Conservation (phyloP, 1,140 invertebrate genomes). For the Philotrypesis tridentata region DNA sequence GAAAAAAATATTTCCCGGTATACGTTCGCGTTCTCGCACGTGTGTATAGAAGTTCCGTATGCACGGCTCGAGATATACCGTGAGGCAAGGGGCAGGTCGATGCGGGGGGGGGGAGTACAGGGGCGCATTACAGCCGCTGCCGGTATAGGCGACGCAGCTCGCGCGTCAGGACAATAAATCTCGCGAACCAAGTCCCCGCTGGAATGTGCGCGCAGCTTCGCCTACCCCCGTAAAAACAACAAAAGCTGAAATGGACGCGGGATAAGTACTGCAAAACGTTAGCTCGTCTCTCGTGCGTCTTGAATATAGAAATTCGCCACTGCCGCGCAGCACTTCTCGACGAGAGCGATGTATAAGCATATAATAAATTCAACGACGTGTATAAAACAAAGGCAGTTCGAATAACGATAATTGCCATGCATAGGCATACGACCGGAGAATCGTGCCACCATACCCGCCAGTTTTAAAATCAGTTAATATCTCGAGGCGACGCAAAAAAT, state of each 20-base stretch:
- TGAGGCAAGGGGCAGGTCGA: background rate
- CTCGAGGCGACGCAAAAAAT: constrained; percentile 15
- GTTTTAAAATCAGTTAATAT: constrained; percentile 23
- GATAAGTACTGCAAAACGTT: background rate
- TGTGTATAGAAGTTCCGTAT: constrained; percentile 1
- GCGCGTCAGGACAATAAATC: constrained; percentile 43
- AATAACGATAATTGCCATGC: background rate
- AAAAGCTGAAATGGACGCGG: background rate
- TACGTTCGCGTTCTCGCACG: background rate
- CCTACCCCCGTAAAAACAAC: constrained; percentile 18
- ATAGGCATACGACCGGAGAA: background rate
- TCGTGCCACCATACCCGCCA: background rate
- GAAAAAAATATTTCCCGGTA: constrained; percentile 2
- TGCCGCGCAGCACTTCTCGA: background rate
- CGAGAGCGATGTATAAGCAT: background rate
- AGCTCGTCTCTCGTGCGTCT: background rate
- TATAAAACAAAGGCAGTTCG: background rate
- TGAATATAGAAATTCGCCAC: constrained; percentile 23
- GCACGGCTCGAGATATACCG: too few species aligned
- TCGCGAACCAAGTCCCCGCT: background rate
- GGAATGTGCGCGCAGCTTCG: constrained; percentile 26
- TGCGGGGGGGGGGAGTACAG: too few species aligned
- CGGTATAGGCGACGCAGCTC: background rate
- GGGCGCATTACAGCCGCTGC: background rate
- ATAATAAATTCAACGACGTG: background rate